Evolutionary conservation across 2,888 invertebrate species (phyloP).

Genomic region (Gryllus longicercus): DNA sequence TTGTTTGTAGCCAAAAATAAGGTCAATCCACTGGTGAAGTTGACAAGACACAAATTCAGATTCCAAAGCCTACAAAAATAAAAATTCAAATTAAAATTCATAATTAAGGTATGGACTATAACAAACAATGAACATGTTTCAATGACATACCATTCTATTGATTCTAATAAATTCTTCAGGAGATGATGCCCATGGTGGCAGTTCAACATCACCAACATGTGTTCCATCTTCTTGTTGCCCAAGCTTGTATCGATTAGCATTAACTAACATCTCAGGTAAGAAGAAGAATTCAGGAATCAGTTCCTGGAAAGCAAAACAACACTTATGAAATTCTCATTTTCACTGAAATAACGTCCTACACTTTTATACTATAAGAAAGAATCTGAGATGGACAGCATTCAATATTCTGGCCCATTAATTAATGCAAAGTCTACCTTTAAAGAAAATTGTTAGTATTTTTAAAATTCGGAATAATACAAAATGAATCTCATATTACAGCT

Average conservation of each 20-base stretch:
- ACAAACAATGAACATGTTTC: no score
- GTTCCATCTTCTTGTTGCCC: slow-evolving; percentile 83
- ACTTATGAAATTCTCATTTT: no score
- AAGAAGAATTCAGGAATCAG: slow-evolving; percentile 98
- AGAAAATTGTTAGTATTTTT: no score
- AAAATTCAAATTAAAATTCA: slow-evolving; percentile 21
- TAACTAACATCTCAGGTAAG: slow-evolving; percentile 97
- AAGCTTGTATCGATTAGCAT: slow-evolving; percentile 77
- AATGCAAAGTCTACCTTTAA: no score
- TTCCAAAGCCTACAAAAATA: slow-evolving; percentile 73
- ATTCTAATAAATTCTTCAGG: slow-evolving; percentile 98
- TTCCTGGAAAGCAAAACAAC: slow-evolving; percentile 58
- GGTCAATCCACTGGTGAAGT: slow-evolving; percentile 99
- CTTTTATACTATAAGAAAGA: no score
- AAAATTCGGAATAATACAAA: no score
- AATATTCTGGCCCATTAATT: no score
- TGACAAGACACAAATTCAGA: slow-evolving; percentile 99
- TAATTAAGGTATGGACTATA: background rate
- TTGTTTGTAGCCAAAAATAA: slow-evolving; percentile 99
- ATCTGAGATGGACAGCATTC: no score
- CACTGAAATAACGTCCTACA: no score
- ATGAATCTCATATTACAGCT: no score
- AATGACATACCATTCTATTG: slow-evolving; percentile 88
- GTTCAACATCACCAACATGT: slow-evolving; percentile 76
- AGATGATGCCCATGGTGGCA: slow-evolving; percentile 95